Percentiles rank a stretch among this genome's conserved stretches.
Evolutionary conservation across 2,113 vertebrate genomes (phyloP).

Genomic region (Callospermophilus lateralis): DNA sequence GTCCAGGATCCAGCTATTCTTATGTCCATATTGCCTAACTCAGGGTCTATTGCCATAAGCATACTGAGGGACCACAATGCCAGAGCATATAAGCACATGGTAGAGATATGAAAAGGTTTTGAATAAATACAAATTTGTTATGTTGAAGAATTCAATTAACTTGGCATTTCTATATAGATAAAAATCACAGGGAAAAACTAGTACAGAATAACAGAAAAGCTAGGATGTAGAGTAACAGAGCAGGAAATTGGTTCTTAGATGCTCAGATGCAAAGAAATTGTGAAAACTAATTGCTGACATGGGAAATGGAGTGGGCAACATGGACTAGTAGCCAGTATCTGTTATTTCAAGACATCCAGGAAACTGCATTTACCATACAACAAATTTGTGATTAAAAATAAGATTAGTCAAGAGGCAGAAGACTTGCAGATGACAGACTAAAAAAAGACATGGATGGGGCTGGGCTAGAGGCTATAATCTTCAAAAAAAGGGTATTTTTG

Average conservation of each 20-base stretch:
- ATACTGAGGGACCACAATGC: neutral
- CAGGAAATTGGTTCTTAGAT: neutral
- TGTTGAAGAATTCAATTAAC: neutral
- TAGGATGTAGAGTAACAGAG: neutral
- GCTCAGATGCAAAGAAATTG: neutral
- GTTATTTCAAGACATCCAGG: neutral
- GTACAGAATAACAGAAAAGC: neutral
- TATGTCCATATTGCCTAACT: neutral
- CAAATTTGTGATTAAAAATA: neutral
- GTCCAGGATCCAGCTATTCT: neutral
- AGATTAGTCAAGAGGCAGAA: neutral
- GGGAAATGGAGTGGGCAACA: neutral
- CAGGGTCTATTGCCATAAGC: neutral
- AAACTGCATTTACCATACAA: fast-evolving
- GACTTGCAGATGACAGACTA: neutral
- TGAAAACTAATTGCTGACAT: neutral
- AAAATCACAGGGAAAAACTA: neutral
- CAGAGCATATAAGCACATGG: neutral
- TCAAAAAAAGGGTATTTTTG: neutral
- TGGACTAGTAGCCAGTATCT: neutral
- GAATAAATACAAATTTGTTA: neutral
- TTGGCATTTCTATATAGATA: neutral
- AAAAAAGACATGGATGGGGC: neutral
- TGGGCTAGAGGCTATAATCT: neutral
- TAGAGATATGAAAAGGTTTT: neutral